A percentile compares a stretch with the other conserved stretches of the same genome.
Conservation (phyloP, 2,797 vertebrate genomes). For the Myotis vivesi region DNA sequence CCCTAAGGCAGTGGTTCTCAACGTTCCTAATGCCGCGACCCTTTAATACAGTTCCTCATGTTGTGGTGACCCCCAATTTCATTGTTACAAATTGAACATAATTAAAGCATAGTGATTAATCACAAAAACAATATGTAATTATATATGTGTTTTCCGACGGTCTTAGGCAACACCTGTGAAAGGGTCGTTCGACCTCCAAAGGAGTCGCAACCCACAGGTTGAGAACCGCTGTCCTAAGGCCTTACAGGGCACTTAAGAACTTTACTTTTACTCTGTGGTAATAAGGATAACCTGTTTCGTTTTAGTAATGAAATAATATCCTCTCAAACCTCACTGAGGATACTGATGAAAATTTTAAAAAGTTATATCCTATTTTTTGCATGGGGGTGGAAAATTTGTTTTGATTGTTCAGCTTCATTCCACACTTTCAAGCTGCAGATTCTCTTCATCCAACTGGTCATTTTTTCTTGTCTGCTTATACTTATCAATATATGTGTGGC, state of each 20-base stretch:
- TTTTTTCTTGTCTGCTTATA: conserved; percentile 30
- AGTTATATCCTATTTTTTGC: conserved; percentile 27
- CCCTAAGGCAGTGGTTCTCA: no score
- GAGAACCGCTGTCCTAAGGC: not conserved
- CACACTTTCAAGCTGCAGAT: not conserved
- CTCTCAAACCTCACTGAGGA: conserved; percentile 23
- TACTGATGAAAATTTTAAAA: conserved; percentile 22
- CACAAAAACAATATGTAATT: no score
- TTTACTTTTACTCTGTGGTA: not conserved
- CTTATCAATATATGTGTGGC: not conserved
- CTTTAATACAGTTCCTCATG: no score
- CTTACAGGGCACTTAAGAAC: not conserved
- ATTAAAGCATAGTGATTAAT: no score
- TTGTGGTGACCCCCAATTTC: no score
- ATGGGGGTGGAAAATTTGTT: not conserved
- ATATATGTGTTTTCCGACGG: no score
- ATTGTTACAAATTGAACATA: no score
- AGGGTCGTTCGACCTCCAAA: no score
- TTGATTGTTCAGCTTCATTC: not conserved
- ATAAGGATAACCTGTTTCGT: not conserved
- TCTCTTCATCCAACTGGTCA: not conserved
- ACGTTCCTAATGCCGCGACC: no score
- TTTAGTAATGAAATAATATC: conserved; percentile 23
- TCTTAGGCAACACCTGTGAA: no score
- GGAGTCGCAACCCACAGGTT: no score